A percentile compares a stretch with the other conserved stretches of the same genome.
Conservation (phyloP, 2,113 vertebrate genomes). For the Strigops habroptila region DNA sequence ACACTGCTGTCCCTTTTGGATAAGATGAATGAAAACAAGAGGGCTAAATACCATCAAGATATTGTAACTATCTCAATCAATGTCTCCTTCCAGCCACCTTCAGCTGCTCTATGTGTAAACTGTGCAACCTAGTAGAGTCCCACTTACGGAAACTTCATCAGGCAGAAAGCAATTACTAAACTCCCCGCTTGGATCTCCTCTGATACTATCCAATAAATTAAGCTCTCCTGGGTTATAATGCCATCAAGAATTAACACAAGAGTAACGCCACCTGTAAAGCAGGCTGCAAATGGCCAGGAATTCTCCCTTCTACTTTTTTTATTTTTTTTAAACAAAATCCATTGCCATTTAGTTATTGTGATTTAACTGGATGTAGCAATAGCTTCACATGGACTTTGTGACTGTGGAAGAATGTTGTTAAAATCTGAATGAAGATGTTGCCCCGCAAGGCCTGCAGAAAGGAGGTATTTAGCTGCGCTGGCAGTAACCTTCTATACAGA, state of each 20-base stretch:
- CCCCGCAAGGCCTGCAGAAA: not conserved
- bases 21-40: not conserved
- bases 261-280: not conserved
- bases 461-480: not conserved
- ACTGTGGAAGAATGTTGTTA: not conserved
- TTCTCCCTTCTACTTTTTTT: not conserved
- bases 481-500: not conserved
- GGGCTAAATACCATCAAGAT: not conserved
- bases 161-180: not conserved
- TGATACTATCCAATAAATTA: not conserved
- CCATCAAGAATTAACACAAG: not conserved
- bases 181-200: not conserved
- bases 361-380: not conserved
- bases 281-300: not conserved
- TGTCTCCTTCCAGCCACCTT: not conserved
- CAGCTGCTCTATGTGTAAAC: not conserved
- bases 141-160: not conserved
- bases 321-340: not conserved
- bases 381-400: not conserved
- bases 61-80: not conserved
- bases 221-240: not conserved
- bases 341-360: not conserved
- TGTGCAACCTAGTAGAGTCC: not conserved
- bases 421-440: not conserved
- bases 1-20: not conserved